Base-by-base conservation (phyloP, 2,113 vertebrate species). In the Gymnorhina tibicen region DNA sequence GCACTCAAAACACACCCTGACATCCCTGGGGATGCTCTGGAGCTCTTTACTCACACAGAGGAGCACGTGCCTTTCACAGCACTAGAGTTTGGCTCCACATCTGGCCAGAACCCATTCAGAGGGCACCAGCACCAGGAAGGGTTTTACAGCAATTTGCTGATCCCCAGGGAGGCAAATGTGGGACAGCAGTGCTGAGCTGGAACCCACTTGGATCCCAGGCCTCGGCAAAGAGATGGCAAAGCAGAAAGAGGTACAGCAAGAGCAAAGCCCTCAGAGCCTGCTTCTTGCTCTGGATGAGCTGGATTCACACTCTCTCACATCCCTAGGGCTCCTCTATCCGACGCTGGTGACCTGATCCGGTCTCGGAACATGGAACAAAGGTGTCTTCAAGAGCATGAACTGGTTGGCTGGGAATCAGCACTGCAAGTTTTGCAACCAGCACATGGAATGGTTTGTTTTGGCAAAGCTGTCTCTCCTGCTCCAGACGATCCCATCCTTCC, bases 401-500 rank as follows among this genome's bases (percentile, higher is more conserved):
- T 7, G 33, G 22, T 3, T 62, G 77, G 67, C 53, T 66, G 59
- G 3, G 1, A 62, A 80, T 33, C 59, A 56, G 60, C 33, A 76
- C 42, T 5, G 14, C 6, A 68, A 74, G 75, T 50, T 94, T 70
- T 85, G 75, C 72, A 86, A 47, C 21, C 85, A 33, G 72, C 88
- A 83, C 16, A 52, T 56, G 93, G 89, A 0, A 2, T 2, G 22
- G 82, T 91, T 93, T 88, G 33, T 70, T 85, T 87, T 85, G 83
- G 76, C 58, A 93, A 83, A 77, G 75, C 59, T 21, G 4, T 21
- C 69, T 64, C 33, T 68, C 73, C 52, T 42, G 74, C 64, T 92
- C 33, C 83, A 81, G 83, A 83, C 49, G 87, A 93, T 93, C 90
- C 88, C 85, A 87, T 77, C 92, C 94, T 50, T 58, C 88, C 58